These are phyloP conservation scores for Electrophaes corylata DNA, from an alignment of 2,888 invertebrate species.

Conservation along the genomic window DNA sequence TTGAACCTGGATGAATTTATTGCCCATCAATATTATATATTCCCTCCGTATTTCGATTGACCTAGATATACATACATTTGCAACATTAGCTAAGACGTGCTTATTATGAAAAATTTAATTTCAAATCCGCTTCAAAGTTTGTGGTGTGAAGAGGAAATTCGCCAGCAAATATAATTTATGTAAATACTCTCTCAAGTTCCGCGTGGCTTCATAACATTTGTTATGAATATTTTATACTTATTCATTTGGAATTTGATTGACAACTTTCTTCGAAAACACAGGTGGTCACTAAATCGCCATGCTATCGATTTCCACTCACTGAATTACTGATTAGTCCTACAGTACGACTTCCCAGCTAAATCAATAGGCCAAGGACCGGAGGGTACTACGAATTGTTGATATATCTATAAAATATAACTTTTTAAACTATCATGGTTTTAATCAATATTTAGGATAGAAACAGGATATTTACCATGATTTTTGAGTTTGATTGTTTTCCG, in stretches of 20 bases:
- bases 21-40: too few relatives aligned
- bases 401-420: too few relatives aligned
- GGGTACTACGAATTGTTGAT: background rate
- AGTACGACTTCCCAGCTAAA: background rate
- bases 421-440: too few relatives aligned
- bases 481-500: too few relatives aligned
- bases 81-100: background rate
- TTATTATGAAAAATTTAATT: background rate
- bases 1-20: too few relatives aligned
- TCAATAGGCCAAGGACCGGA: background rate
- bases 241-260: background rate
- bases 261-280: background rate
- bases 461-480: too few relatives aligned
- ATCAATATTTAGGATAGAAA: too few relatives aligned
- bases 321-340: background rate
- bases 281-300: background rate
- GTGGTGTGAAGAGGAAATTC: background rate
- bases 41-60: too few relatives aligned
- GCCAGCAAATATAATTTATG: slow-evolving; percentile 2
- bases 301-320: background rate
- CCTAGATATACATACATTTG: background rate
- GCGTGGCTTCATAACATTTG: background rate
- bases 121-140: background rate
- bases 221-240: background rate
- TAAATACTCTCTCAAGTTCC: background rate